Evolutionary conservation across 2,888 invertebrate genomes (phyloP), one percentile per base, ranked within the genome.

Genomic region (Agonopterix arenella): DNA sequence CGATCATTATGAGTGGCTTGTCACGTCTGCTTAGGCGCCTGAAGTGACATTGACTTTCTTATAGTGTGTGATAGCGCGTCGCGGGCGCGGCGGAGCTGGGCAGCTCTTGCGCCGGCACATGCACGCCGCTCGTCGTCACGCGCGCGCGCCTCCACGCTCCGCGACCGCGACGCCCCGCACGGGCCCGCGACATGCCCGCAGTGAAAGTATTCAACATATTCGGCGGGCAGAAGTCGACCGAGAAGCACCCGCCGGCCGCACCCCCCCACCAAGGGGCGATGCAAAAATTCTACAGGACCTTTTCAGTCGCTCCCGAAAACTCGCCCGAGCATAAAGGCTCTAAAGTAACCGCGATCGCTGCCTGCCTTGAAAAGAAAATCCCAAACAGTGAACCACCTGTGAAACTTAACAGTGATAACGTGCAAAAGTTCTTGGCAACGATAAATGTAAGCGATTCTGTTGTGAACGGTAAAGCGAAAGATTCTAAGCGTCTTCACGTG

Each of bases 181-280:
- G 84, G 82, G 80, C 73, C 73, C 84, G 84, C 84, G 86, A 73
- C 65, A 89, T 88, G 88, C 89, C 89, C 88, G 86, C 84, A 84
- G 89, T 88, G 86, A 89, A 89, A 86, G 89, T 88, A 73, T 86
- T 88, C 73, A 84, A 80, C 72, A 84, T 89, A 88, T 89, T 89
- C 81, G 89, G 88, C 76, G 84, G 83, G 68, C 88, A 88, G 84
- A 88, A 86, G 83, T 81, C 86, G 75, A 69, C 83, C 77, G 86
- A 86, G 73, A 86, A 84, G 64, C 83, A 80, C 61, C 71, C 62
- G 54, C 61, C 76, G 56, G 57, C 73, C 55, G 54, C 78, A 62
- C 62, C 80, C 71, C 73, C 80, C 73, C 72, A 73, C 53, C 76
- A 70, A 52, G 76, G 76, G 68, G 80, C 88, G 41, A 74, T 85